A percentile compares a stretch with the other conserved stretches of the same genome.
These are phyloP conservation scores for Herminia tarsipennalis DNA, from an alignment of 2,888 invertebrate species.

Conservation along the genomic window DNA sequence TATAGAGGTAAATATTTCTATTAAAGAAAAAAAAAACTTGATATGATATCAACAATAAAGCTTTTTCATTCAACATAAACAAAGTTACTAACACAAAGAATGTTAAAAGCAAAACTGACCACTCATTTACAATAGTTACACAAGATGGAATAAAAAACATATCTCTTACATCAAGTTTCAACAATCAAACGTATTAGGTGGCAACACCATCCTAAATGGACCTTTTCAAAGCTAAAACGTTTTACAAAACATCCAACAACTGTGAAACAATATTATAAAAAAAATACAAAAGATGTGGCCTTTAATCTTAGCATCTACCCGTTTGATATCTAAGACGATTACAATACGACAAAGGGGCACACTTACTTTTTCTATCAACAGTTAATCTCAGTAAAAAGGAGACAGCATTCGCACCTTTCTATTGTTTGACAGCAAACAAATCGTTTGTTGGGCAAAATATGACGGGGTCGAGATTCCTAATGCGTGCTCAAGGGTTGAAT, in stretches of 20 bases:
- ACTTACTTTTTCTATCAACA: slow-evolving; percentile 72
- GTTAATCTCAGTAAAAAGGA: slow-evolving; percentile 66
- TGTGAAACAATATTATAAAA: slow-evolving; percentile 63
- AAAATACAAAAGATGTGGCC: slow-evolving; percentile 63
- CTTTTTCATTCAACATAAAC: slow-evolving; percentile 6
- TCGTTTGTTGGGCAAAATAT: slow-evolving; percentile 79
- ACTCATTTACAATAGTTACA: slow-evolving; percentile 38
- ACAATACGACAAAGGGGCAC: slow-evolving; percentile 71
- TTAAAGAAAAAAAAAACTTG: background rate
- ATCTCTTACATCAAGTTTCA: slow-evolving; percentile 66
- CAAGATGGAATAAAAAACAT: slow-evolving; percentile 54
- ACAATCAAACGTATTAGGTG: slow-evolving; percentile 62
- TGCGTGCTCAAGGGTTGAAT: slow-evolving; percentile 77
- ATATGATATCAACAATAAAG: slow-evolving; percentile 10
- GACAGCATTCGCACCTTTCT: slow-evolving; percentile 74
- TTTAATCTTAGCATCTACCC: slow-evolving; percentile 71
- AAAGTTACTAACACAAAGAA: slow-evolving; percentile 17
- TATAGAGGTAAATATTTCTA: background rate
- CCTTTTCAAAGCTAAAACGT: slow-evolving; percentile 74
- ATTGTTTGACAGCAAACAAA: slow-evolving; percentile 84
- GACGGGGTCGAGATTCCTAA: slow-evolving; percentile 69
- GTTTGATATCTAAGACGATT: slow-evolving; percentile 80
- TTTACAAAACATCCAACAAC: slow-evolving; percentile 64
- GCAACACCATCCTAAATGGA: slow-evolving; percentile 63
- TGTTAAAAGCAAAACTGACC: slow-evolving; percentile 43